A percentile compares a stretch with the other conserved stretches of the same genome.
Conservation (phyloP, 2,797 vertebrate species). For the Pangasius sanitwongsei region DNA sequence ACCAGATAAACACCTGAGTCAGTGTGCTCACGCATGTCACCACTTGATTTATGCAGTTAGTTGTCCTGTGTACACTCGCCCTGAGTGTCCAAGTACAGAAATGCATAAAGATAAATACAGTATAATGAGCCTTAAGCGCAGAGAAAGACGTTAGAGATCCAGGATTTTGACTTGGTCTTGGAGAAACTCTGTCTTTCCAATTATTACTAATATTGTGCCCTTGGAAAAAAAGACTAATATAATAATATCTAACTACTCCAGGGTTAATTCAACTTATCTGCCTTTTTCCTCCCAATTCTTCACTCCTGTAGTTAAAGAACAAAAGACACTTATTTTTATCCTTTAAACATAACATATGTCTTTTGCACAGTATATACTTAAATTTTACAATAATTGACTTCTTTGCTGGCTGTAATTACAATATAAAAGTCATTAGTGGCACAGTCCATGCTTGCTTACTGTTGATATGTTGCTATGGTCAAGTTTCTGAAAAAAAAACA, state of each 20-base stretch:
- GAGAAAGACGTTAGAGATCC: neutral
- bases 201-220: neutral
- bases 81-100: slow-evolving; percentile 66
- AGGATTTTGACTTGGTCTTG: neutral
- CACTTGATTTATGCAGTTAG: slow-evolving; percentile 69
- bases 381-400: neutral
- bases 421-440: neutral
- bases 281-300: neutral
- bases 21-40: slow-evolving; percentile 49
- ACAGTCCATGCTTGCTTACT: neutral
- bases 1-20: slow-evolving; percentile 91
- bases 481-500: neutral
- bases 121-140: neutral
- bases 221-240: neutral
- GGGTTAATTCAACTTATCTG: neutral
- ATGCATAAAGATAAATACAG: slow-evolving; percentile 64
- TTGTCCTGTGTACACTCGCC: slow-evolving; percentile 69
- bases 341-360: neutral
- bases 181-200: neutral
- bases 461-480: neutral
- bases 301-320: neutral
- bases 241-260: neutral
- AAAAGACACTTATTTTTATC: neutral
- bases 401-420: neutral
- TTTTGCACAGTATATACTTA: neutral